Evolutionary conservation across 2,888 invertebrate species (phyloP), one percentile per base, ranked within the genome.

Genomic region (Galerucella nymphaeae): DNA sequence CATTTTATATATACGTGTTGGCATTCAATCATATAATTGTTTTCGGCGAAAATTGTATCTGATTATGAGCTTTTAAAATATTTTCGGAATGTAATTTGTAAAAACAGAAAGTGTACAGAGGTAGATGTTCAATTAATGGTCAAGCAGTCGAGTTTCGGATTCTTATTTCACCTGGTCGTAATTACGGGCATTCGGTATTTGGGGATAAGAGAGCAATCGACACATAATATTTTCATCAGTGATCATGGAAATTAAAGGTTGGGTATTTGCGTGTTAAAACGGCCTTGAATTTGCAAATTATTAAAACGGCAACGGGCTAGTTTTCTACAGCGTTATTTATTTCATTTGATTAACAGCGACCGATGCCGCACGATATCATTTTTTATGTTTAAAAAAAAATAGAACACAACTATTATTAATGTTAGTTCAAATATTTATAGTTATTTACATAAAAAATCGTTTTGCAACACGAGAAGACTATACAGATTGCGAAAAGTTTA

Each of bases 241-340:
- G 62, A 69, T 70, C 70, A 70, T 65, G 67, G 57, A 70, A 67
- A 66, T 69, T 70, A 70, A 73, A 67, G 70, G 73, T 58, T 67
- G 58, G 73, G 71, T 61, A 59, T 70, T 71, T 73, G 73, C 73
- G 73, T 73, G 73, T 18, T 63, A 38, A 66, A 61, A 20, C 30
- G 70, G 65, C 73, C 73, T 70, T 73, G 72, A 57, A 50, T 73
- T 50, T 62, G 59, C 55, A 64, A 73, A 73, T 70, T 48, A 59
- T 73, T 48, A 50, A 67, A 67, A 59, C 38, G 14, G 61, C 42
- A 69, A 62, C 69, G 42, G 50, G 53, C 62, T 50, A 62, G 53
- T 59, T 59, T 55, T 62, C 42, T 61, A 30, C 16, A 14, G 62
- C 41, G 62, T 62, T 62, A 53, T 69, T 59, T 59, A 69, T 69